Percentiles rank a stretch among this genome's conserved stretches.
Conservation (phyloP, 2,888 invertebrate genomes). For the Ligdia adustata region DNA sequence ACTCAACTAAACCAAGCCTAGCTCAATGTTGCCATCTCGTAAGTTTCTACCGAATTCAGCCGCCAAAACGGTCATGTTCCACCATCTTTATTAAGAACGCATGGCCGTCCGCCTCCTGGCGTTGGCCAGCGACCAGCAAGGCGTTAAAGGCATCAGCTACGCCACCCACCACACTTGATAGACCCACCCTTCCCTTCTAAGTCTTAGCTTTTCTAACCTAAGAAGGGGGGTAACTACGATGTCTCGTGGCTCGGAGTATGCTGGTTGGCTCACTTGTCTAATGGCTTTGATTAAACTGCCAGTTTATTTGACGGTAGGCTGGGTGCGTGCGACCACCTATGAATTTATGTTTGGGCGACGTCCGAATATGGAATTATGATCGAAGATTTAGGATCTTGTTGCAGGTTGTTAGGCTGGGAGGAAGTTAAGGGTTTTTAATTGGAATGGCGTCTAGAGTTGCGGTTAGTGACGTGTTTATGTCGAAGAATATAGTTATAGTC, state of each 20-base stretch:
- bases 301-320: conserved; percentile 83
- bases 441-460: conserved; percentile 1
- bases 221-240: conserved; percentile 47
- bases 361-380: conserved; percentile 72
- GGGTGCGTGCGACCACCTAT: conserved; percentile 79
- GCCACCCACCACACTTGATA: conserved; percentile 64
- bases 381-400: conserved; percentile 61
- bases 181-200: conserved; percentile 53
- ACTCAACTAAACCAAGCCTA: conserved; percentile 32
- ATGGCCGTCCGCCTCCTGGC: conserved; percentile 77
- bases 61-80: conserved; percentile 71
- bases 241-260: conserved; percentile 57
- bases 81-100: conserved; percentile 82
- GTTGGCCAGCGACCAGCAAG: conserved; percentile 82
- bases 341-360: conserved; percentile 80
- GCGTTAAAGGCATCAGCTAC: conserved; percentile 82
- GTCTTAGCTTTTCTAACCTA: conserved; percentile 31
- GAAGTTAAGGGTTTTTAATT: conserved; percentile 15
- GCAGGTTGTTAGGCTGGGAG: conserved; percentile 29
- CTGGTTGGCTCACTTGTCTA: conserved; percentile 82
- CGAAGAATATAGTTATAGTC: no score
- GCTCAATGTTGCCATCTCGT: conserved; percentile 25
- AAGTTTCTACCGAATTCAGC: conserved; percentile 22
- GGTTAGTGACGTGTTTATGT: neutral
- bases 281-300: conserved; percentile 84